Base-by-base conservation (phyloP, 1,140 invertebrate species). In the Conus ventricosus region DNA sequence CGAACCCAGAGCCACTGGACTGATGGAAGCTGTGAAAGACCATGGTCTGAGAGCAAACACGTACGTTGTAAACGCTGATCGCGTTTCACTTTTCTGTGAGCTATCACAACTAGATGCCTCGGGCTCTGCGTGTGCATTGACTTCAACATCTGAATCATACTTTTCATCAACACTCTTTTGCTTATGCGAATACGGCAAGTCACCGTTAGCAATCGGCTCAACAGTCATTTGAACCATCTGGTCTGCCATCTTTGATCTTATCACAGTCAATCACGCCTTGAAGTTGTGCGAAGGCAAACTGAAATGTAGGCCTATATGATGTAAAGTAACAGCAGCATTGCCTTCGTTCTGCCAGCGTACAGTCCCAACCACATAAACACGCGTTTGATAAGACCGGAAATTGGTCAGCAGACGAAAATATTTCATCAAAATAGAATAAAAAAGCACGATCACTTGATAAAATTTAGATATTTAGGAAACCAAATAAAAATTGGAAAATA, bases 1-100 rank as follows among this genome's bases (percentile, higher is more conserved):
- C 80, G 97, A 97, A 5, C 98, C 98, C 23, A 98, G 95, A 20
- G 98, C 95, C 0, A 98, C 98, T 25, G 98, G 98, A 94, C 98
- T 97, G 54, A 99, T 95, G 83, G 98, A 99, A 75, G 97, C 98
- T 91, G 97, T 98, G 87, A 99, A 96, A 0, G 98, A 98, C 98
- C 98, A 99, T 60, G 98, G 98, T 90, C 98, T 96, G 54, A 99
- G 94, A 5, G 98, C 98, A 88, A 91, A 90, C 23, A 94, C 75
- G 89, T 93, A 94, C 71, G 71, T 80, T n/a, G 78, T 71, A 51
- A 85, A 53, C 15, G 51, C 84, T 63, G 55, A 88, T 57, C 80
- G 39, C 7, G 25, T n/a, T 54, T 39, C 80, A 71, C 20, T 60
- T 3, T 71, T 23, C 20, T 71, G 67, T 6, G 20, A 71, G 67